Evolutionary conservation across 2,797 vertebrate species (phyloP).

Genomic region (Microctenopoma stevenorrisi): DNA sequence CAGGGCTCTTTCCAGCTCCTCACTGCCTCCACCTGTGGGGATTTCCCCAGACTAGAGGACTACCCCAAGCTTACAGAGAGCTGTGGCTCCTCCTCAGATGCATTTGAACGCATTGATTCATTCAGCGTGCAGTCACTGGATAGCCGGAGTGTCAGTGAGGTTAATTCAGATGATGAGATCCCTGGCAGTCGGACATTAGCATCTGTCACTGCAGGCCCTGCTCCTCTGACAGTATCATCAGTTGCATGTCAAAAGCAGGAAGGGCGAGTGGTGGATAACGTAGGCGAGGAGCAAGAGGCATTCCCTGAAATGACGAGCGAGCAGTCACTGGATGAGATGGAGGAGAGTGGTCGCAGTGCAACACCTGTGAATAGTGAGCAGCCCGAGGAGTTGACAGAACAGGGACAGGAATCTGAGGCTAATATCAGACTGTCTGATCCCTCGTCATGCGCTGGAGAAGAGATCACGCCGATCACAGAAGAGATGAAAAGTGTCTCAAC

Average conservation of each 20-base stretch:
- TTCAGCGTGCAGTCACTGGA: slow-evolving; percentile 98
- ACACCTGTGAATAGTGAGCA: slow-evolving; percentile 97
- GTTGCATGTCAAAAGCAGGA: slow-evolving; percentile 63
- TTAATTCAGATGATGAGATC: slow-evolving; percentile 96
- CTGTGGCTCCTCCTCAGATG: slow-evolving; percentile 94
- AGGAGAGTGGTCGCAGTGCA: slow-evolving; percentile 96
- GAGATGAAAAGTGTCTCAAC: slow-evolving; percentile 81
- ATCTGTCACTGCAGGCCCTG: slow-evolving; percentile 81
- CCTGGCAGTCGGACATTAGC: slow-evolving; percentile 89
- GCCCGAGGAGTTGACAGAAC: slow-evolving; percentile 85
- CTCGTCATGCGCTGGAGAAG: slow-evolving; percentile 39
- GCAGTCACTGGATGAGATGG: slow-evolving; percentile 92
- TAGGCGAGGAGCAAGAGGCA: slow-evolving; percentile 70
- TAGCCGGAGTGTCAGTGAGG: slow-evolving; percentile 96
- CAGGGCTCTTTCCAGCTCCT: slow-evolving; percentile 97
- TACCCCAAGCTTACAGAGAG: slow-evolving; percentile 97
- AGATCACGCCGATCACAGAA: slow-evolving; percentile 68
- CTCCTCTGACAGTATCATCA: slow-evolving; percentile 63
- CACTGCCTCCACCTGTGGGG: slow-evolving; percentile 91
- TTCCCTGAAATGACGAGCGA: slow-evolving; percentile 78
- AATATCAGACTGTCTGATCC: slow-evolving; percentile 45
- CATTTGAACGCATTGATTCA: slow-evolving; percentile 97
- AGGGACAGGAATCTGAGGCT: slow-evolving; percentile 62
- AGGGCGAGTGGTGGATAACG: slow-evolving; percentile 51
- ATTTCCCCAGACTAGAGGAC: slow-evolving; percentile 92